Evolutionary conservation across 2,113 vertebrate species (phyloP).

Genomic region (Sturnira hondurensis): DNA sequence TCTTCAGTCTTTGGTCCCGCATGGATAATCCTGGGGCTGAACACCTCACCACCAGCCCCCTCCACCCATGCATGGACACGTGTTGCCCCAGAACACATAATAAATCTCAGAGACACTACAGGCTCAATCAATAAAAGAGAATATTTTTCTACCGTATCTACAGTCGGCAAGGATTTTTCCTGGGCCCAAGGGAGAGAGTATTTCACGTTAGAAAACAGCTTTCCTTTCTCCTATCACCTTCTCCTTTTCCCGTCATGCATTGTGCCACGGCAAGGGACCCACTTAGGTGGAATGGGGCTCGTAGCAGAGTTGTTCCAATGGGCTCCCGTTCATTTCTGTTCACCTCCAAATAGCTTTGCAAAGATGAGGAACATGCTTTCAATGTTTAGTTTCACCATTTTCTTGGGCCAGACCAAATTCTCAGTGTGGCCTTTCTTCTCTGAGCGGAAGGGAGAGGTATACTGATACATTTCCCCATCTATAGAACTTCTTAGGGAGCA

Average conservation of each 20-base stretch:
- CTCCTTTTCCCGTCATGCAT: not conserved
- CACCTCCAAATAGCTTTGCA: not conserved
- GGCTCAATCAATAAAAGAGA: not conserved
- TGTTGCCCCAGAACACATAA: not conserved
- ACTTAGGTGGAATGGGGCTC: not conserved
- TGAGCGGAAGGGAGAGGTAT: not conserved
- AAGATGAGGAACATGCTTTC: not conserved
- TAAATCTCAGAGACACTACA: not conserved
- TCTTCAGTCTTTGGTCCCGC: not conserved
- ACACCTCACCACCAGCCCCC: rapidly evolving
- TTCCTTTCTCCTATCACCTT: not conserved
- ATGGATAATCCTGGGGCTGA: not conserved
- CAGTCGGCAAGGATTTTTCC: not conserved
- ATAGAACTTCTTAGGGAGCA: rapidly evolving
- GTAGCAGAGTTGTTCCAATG: not conserved
- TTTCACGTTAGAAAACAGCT: not conserved
- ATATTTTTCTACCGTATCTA: not conserved
- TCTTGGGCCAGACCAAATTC: not conserved
- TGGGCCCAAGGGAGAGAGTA: rapidly evolving
- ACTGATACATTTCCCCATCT: not conserved
- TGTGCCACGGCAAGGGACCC: not conserved
- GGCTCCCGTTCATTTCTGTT: not conserved
- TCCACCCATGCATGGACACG: not conserved
- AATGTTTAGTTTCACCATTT: not conserved
- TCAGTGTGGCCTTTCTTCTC: not conserved